These are phyloP conservation scores for Chaetops frenatus DNA, from an alignment of 2,113 vertebrate genomes.

Conservation along the genomic window DNA sequence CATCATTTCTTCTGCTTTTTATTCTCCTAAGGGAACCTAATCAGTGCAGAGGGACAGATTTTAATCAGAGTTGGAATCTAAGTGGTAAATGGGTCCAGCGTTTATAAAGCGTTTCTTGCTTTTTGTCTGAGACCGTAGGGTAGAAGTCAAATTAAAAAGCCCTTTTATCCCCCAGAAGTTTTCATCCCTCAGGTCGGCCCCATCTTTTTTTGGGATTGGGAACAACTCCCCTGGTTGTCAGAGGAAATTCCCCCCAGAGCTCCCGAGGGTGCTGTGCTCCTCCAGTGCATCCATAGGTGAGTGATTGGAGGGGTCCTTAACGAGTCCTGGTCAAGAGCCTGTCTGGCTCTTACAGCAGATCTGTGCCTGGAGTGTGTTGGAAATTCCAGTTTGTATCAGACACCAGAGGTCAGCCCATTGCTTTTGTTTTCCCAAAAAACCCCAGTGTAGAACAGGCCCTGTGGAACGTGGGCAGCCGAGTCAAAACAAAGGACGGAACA, in stretches of 20 bases:
- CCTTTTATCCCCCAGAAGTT: not conserved
- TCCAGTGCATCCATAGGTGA: accelerated
- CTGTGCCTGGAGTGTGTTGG: not conserved
- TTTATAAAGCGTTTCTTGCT: not conserved
- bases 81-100: accelerated
- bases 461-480: not conserved
- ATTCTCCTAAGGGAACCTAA: not conserved
- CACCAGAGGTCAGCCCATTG: not conserved
- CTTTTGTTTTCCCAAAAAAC: not conserved
- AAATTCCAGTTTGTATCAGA: not conserved
- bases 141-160: not conserved
- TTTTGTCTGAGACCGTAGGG: not conserved
- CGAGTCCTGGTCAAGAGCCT: not conserved
- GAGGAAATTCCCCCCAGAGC: not conserved
- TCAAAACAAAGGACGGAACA: not conserved
- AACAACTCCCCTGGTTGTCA: not conserved
- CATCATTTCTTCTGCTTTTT: not conserved
- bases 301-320: not conserved
- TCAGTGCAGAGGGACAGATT: not conserved
- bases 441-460: not conserved
- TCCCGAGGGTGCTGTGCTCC: not conserved
- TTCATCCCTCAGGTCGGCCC: not conserved
- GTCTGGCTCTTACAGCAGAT: not conserved
- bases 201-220: not conserved
- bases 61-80: not conserved